These are phyloP conservation scores for Candidula unifasciata DNA, from an alignment of 2,888 invertebrate species.

Conservation along the genomic window DNA sequence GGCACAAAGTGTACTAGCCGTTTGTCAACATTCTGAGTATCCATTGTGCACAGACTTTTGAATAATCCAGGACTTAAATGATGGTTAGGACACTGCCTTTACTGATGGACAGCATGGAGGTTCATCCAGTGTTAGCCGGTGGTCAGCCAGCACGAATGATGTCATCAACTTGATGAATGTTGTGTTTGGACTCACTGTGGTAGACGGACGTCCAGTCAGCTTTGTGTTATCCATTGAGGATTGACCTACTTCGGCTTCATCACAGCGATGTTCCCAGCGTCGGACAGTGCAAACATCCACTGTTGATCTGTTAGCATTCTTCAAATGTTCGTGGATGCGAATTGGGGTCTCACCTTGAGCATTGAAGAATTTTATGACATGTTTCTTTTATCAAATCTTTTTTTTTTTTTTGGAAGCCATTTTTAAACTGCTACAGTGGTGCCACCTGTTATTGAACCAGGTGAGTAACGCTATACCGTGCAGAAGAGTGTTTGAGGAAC, in stretches of 20 bases:
- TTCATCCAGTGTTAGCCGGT: neutral
- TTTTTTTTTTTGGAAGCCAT: no score
- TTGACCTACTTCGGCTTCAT: neutral
- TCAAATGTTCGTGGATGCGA: no score
- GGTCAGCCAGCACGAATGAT: neutral
- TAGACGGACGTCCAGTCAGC: neutral
- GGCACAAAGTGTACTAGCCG: no score
- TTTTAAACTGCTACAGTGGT: no score
- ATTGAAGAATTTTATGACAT: no score
- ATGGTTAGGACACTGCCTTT: neutral
- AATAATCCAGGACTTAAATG: neutral
- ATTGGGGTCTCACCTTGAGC: no score
- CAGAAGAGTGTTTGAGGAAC: no score
- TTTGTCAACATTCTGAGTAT: no score
- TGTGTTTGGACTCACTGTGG: neutral
- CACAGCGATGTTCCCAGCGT: neutral
- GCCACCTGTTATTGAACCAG: no score
- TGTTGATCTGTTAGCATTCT: no score
- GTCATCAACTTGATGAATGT: conserved; percentile 5
- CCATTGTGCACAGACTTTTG: neutral
- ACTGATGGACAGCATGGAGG: neutral
- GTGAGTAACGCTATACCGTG: no score
- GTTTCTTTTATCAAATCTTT: no score
- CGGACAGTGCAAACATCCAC: conserved; percentile 13
- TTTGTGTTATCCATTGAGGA: neutral